Evolutionary conservation across 2,113 vertebrate genomes (phyloP).

Genomic region (Rana temporaria): DNA sequence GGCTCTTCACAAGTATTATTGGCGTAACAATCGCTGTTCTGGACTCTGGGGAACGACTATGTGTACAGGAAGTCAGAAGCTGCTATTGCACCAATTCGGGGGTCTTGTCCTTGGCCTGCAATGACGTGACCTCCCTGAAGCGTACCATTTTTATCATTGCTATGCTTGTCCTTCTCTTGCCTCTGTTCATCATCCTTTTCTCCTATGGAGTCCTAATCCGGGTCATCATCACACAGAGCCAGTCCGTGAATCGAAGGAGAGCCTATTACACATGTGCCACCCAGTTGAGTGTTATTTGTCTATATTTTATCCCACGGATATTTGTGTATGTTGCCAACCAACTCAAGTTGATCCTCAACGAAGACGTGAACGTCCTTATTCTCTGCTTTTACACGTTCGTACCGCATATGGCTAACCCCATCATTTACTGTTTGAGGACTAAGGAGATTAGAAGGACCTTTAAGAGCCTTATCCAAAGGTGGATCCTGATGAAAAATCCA

Average conservation of each 20-base stretch:
- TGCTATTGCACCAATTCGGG: slow-evolving; percentile 42
- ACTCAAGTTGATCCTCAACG: slow-evolving; percentile 26
- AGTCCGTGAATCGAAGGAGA: not conserved
- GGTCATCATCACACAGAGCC: slow-evolving; percentile 1
- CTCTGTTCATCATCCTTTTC: slow-evolving; percentile 40
- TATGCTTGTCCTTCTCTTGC: slow-evolving; percentile 44
- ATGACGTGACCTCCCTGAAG: slow-evolving; percentile 1
- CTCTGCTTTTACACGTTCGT: slow-evolving; percentile 45
- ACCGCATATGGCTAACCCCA: slow-evolving; percentile 43
- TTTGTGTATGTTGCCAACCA: slow-evolving; percentile 45
- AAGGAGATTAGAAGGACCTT: slow-evolving; percentile 41
- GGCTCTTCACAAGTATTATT: slow-evolving; percentile 7
- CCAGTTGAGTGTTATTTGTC: slow-evolving; percentile 18
- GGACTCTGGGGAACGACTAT: slow-evolving; percentile 4
- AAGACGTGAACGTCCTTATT: slow-evolving; percentile 42
- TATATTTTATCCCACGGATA: slow-evolving; percentile 49
- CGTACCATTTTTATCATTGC: slow-evolving; percentile 1
- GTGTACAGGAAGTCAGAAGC: not conserved
- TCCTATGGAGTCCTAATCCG: slow-evolving; percentile 43
- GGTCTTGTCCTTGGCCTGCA: slow-evolving; percentile 17
- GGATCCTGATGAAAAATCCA: not conserved
- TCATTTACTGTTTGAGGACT: slow-evolving; percentile 48
- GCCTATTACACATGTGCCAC: slow-evolving; percentile 44
- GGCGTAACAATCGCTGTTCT: not conserved
- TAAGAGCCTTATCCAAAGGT: not conserved